A percentile compares a stretch with the other conserved stretches of the same genome.
Evolutionary conservation across 2,797 vertebrate genomes (phyloP).

Genomic region (Epinephelus coioides): DNA sequence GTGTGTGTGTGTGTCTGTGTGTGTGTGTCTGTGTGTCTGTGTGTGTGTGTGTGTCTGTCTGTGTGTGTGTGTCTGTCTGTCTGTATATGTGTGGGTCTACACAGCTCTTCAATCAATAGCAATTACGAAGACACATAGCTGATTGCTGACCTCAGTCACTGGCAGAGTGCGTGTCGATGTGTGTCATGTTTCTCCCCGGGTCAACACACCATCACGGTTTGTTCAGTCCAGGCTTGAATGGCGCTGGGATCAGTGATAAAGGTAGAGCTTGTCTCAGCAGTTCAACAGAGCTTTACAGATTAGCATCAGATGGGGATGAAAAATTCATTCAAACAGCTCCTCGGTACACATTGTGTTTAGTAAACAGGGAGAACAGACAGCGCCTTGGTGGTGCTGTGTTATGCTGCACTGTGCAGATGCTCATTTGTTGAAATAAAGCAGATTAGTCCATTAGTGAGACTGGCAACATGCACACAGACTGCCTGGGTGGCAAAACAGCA

Average conservation of each 20-base stretch:
- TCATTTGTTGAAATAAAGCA: conserved; percentile 59
- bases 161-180: conserved; percentile 37
- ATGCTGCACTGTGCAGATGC: conserved; percentile 35
- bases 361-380: conserved; percentile 20
- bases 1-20: conserved; percentile 29
- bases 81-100: conserved; percentile 4
- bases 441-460: conserved; percentile 63
- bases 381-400: conserved; percentile 4
- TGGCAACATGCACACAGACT: conserved; percentile 51
- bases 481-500: conserved; percentile 47
- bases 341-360: conserved; percentile 25
- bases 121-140: conserved; percentile 67
- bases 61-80: conserved; percentile 33
- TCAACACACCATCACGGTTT: conserved; percentile 34
- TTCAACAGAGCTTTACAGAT: conserved; percentile 52
- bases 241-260: conserved; percentile 47
- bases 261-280: conserved; percentile 62
- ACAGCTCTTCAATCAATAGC: conserved; percentile 75
- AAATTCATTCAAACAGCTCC: conserved; percentile 43
- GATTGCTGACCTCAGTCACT: conserved; percentile 53
- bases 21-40: conserved; percentile 25
- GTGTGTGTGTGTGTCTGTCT: conserved; percentile 27
- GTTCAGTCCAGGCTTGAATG: conserved; percentile 34
- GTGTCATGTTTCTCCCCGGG: conserved; percentile 50
- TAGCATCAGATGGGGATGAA: conserved; percentile 47